phyloP scores from a whole-genome alignment of 2,113 vertebrate genomes.

The Thinocorus orbignyianus region DNA sequence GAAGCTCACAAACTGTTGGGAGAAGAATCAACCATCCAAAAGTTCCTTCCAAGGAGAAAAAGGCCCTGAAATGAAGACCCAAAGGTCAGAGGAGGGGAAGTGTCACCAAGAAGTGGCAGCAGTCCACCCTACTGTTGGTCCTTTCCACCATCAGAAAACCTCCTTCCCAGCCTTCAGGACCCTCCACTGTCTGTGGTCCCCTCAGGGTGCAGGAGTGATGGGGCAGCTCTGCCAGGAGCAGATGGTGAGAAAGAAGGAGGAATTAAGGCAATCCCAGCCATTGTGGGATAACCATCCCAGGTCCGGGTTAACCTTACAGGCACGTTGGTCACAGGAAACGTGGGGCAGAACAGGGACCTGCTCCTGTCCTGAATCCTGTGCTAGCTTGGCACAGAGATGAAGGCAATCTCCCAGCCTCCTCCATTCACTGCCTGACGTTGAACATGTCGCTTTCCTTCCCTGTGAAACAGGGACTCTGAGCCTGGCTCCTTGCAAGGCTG shows the following conservation, averaged over 20 bases:
- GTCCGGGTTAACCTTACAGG: neutral
- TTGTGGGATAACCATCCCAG: neutral
- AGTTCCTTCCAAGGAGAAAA: neutral
- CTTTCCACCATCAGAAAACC: neutral
- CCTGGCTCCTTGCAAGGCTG: no score
- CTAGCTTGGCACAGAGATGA: neutral
- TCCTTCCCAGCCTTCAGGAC: neutral
- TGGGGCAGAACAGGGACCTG: neutral
- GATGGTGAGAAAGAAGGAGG: neutral
- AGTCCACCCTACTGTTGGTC: neutral
- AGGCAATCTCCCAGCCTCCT: neutral
- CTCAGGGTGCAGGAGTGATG: neutral
- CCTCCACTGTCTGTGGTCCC: rapidly evolving
- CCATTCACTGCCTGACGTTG: rapidly evolving
- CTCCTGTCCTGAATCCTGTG: rapidly evolving
- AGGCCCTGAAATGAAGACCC: rapidly evolving
- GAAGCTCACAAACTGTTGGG: neutral
- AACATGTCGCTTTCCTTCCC: neutral
- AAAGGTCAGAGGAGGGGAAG: neutral
- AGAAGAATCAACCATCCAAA: neutral
- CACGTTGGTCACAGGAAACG: neutral
- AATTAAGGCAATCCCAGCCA: neutral
- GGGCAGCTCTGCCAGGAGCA: neutral
- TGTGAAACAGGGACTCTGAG: neutral
- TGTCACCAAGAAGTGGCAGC: neutral